Percentiles rank a stretch among this genome's conserved stretches.
phyloP scores from a whole-genome alignment of 2,888 invertebrate species.

The Lasioglossum marginatum region DNA sequence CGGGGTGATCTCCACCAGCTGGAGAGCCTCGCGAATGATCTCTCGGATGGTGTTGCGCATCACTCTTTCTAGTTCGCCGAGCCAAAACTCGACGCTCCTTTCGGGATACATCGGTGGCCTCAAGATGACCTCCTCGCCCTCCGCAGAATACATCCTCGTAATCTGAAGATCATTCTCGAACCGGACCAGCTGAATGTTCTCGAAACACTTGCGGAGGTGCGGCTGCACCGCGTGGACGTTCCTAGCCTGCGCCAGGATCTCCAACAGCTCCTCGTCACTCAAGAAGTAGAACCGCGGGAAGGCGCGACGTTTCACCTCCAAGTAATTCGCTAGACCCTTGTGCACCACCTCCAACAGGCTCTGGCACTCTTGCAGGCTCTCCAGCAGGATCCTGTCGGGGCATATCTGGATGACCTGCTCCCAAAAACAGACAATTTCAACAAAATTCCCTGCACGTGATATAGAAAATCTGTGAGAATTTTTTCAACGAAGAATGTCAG shows the following conservation, averaged over 20 bases:
- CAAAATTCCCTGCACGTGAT: background rate
- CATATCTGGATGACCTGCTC: constrained; percentile 88
- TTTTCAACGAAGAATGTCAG: background rate
- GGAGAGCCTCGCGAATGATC: constrained; percentile 84
- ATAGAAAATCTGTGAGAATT: background rate
- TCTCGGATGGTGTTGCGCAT: constrained; percentile 87
- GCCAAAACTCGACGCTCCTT: constrained; percentile 92
- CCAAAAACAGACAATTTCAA: background rate
- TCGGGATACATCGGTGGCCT: constrained; percentile 88
- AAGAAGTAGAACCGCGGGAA: constrained; percentile 94
- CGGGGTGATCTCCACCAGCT: constrained; percentile 82
- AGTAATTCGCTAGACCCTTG: constrained; percentile 91
- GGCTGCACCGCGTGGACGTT: constrained; percentile 92
- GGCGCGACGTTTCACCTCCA: constrained; percentile 90
- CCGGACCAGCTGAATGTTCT: constrained; percentile 90
- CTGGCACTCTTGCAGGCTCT: constrained; percentile 89
- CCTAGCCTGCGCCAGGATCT: constrained; percentile 92
- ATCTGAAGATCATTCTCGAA: constrained; percentile 90
- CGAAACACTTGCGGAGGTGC: constrained; percentile 93
- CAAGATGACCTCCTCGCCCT: constrained; percentile 90
- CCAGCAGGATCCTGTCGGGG: constrained; percentile 88
- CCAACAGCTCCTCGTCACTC: constrained; percentile 93
- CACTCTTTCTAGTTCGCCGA: constrained; percentile 88
- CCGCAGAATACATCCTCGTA: constrained; percentile 91
- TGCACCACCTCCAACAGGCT: constrained; percentile 90